Base-by-base conservation (phyloP, 1,140 invertebrate species). In the Drosophila watanabei region DNA sequence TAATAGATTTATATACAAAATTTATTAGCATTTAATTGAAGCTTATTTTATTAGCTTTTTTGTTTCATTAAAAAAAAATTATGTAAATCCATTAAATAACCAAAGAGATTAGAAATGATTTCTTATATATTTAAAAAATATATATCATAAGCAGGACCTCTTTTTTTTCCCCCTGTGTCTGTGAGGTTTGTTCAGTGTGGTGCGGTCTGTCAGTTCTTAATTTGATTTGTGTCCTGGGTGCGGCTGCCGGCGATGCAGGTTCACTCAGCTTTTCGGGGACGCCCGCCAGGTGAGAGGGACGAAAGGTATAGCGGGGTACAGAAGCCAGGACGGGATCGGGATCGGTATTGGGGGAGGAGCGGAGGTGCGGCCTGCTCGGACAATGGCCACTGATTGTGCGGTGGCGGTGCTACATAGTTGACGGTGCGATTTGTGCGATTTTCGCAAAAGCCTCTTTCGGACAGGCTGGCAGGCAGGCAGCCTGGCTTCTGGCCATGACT, bases 151-250 rank as follows among this genome's bases (percentile, higher is more conserved):
- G 35, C 8, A 24, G 18, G 4, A 37, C 13, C 33, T 16, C 6
- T 7, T 5, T 14, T n/a, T 20, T 49, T 65, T 48, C 14, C 32
- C 28, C 10, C 60, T 35, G 60, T 46, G 5, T 11, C n/a, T 32
- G 33, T 32, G 33, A 5, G 43, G 43, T 45, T 45, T 58, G 66
- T 35, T 58, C 51, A 32, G 70, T 51, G 66, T 70, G 66, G 68
- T 70, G 51, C 43, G 73, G 48, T 78, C 63, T 61, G 75, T 60
- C 57, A 48, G 75, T 61, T 78, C 75, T 78, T 78, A 78, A 78
- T 78, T 78, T 78, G 75, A 78, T 78, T 78, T 78, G 75, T 78
- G 75, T 78, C 63, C 63, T 69, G 57, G 75, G 75, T 77, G 75
- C 75, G 75, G 72, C 72, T 35, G 39, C 43, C 32, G 49, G 43